A percentile compares a stretch with the other conserved stretches of the same genome.
Conservation (phyloP, 2,797 vertebrate species). For the Lagorchestes hirsutus region DNA sequence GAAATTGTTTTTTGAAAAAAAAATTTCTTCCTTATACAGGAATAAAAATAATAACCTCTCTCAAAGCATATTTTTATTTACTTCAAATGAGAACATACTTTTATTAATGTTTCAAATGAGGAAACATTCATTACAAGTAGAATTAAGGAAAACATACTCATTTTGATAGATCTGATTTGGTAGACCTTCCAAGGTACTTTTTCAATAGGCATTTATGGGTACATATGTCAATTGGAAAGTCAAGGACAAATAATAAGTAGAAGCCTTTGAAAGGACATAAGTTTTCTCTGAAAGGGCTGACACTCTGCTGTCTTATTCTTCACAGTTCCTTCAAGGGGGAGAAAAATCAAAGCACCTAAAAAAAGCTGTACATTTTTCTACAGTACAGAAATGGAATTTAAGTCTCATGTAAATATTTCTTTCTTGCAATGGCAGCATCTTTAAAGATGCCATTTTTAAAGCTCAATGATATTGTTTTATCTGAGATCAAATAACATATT, state of each 20-base stretch:
- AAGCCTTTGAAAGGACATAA: not conserved
- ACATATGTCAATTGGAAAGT: not conserved
- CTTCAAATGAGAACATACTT: not conserved
- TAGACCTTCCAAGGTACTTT: not conserved
- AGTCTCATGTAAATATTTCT: not conserved
- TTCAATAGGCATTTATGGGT: not conserved
- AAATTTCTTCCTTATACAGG: not conserved
- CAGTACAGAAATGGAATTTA: not conserved
- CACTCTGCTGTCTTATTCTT: not conserved
- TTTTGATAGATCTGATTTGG: not conserved
- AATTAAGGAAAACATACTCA: not conserved
- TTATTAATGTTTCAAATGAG: not conserved
- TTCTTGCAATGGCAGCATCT: not conserved
- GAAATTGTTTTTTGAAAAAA: not conserved
- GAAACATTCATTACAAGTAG: not conserved
- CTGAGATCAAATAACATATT: not conserved
- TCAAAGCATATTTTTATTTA: not conserved
- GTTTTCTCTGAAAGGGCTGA: not conserved
- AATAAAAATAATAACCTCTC: not conserved
- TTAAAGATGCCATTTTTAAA: not conserved
- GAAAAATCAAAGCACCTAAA: not conserved
- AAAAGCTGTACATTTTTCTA: not conserved
- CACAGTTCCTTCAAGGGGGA: not conserved
- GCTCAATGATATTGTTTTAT: not conserved
- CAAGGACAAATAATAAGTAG: not conserved